Evolutionary conservation across 2,888 invertebrate species (phyloP), one percentile per base, ranked within the genome.

Genomic region (Steinernema carpocapsae): DNA sequence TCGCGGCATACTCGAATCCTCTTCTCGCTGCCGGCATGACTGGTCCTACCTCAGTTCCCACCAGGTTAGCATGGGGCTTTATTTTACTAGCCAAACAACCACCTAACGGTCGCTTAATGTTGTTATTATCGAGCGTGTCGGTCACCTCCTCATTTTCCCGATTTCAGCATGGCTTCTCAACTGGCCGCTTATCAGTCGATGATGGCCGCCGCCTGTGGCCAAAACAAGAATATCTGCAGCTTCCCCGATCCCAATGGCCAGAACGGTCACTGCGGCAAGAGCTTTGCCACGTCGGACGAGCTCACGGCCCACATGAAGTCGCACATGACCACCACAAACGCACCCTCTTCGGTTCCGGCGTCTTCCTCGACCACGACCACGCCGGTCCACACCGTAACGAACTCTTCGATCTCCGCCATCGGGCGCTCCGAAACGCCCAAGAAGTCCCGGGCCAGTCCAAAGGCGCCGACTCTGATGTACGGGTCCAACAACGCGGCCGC

Each of bases 131-230:
- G 4, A 37, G 37, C 4, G 3, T 37, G 4, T 37, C 37, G n/a
- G 17, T 48, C 48, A 48, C 3, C 22, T 2, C 6, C 48, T 48
- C 48, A 48, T 48, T 48, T 4, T 48, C 14, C 48, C 14, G 19
- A 7, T 48, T 48, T 48, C 48, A 64, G 64, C 32, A 64, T 64
- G 64, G 64, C 64, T 64, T 64, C 64, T 10, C 64, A 64, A n/a
- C 32, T 64, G 64, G 64, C 64, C 64, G 64, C 32, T 29, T 64
- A 64, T 32, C 64, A 64, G 64, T 64, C 64, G 17, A 64, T 64
- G 64, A 64, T 64, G 64, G 64, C 29, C 17, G 64, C 64, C 17
- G 64, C 64, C 29, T 64, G 64, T n/a, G 64, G 64, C 32, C 64
- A 64, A 64, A 64, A 64, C 64, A 64, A 64, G 32, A 64, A 64